Evolutionary conservation across 2,113 vertebrate species (phyloP), one percentile per base, ranked within the genome.

Genomic region (Balaenoptera acutorostrata): DNA sequence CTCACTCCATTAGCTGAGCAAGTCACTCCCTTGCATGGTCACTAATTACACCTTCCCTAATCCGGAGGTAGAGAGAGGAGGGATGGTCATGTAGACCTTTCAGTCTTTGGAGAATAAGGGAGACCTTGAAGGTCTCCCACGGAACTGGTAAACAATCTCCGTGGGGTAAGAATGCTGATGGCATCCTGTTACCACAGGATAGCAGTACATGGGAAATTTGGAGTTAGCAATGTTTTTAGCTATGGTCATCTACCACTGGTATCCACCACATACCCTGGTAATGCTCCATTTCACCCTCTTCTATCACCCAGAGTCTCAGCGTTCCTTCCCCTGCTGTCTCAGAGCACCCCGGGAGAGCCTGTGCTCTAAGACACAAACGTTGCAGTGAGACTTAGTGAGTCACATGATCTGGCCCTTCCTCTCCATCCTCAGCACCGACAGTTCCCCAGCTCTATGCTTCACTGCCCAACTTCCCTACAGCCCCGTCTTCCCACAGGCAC

Each of bases 371-470:
- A 57, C 1, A 11, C 0, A 15, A 10, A 31, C 0, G 2, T 14
- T 20, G 33, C 25, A 55, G 72, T 0, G 0, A 10, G 44, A 25
- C 68, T 29, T 11, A n/a, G 1, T 0, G 0, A 23, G 29, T 31
- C 74, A 68, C 41, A 1, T 31, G 36, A 63, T 9, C 75, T 3
- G 21, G 7, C n/a, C 39, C 10, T 80, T 78, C 41, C 66, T 63
- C 44, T 69, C 82, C 7, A 7, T 23, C 66, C 61, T 74, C 63
- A 15, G 7, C 4, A 41, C 77, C 57, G 72, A 86, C 17, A 49
- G 25, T 36, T 17, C 25, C 63, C 63, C 49, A 3, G 1, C 49
- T 20, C 86, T 3, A 36, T 39, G 46, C 66, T 74, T 63, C 46
- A n/a, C 33, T 13, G 3, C 49, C 80, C 77, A 8, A 13, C n/a